phyloP scores from a whole-genome alignment of 1,140 invertebrate genomes.

The Cherax quadricarinatus region DNA sequence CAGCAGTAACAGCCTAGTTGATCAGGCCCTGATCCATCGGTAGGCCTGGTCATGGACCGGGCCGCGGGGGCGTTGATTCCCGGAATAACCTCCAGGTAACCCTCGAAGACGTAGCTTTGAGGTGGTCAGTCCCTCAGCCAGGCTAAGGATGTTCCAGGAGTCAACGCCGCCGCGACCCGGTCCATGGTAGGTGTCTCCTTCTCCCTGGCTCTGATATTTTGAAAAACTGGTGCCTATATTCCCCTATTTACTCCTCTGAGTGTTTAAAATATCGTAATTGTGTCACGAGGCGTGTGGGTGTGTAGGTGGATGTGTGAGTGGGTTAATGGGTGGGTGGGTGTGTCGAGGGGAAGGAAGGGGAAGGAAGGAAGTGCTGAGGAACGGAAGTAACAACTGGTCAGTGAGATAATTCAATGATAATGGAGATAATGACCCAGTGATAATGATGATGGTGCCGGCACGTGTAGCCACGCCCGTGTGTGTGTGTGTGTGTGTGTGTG shows the following conservation, averaged over 20 bases:
- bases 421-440: conserved; percentile 56
- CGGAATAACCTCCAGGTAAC: too few relatives aligned
- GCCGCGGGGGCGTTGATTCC: too few relatives aligned
- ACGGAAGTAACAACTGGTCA: conserved; percentile 55
- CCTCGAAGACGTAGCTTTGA: too few relatives aligned
- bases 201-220: too few relatives aligned
- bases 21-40: too few relatives aligned
- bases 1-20: too few relatives aligned
- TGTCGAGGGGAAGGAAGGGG: neutral
- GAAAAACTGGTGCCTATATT: neutral
- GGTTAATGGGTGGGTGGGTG: neutral
- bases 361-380: conserved; percentile 34
- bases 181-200: too few relatives aligned
- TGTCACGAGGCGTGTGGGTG: neutral
- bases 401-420: conserved; percentile 59
- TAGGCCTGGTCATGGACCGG: too few relatives aligned
- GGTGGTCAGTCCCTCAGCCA: too few relatives aligned
- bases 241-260: too few relatives aligned
- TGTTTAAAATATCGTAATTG: neutral
- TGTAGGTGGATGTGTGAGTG: neutral
- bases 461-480: conserved; percentile 24
- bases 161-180: too few relatives aligned
- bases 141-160: too few relatives aligned
- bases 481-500: conserved; percentile 20
- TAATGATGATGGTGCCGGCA: conserved; percentile 39